Base-by-base conservation (phyloP, 2,797 vertebrate genomes). In the Mus spretus region DNA sequence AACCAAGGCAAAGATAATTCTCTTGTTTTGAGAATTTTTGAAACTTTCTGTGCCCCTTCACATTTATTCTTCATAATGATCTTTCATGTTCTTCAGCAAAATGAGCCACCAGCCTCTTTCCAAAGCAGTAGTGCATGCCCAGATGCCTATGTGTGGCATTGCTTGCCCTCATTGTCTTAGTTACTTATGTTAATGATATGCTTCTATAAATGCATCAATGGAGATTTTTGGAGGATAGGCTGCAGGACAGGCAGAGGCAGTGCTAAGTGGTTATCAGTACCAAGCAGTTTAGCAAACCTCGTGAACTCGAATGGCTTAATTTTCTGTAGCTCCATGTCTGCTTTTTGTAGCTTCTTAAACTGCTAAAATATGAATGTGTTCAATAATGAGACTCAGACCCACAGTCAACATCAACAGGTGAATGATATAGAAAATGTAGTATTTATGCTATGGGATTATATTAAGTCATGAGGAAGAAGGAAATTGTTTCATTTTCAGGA, bases 81-180 rank as follows among this genome's bases (percentile, higher is more conserved):
- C 34, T 55, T 82, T 94, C 26, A 88, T 78, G 28, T 87, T 80
- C n/a, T 91, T 26, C 37, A 83, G 37, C 47, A 67, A 61, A 77
- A 6, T 53, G 80, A 80, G 28, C 22, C 19, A 11, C 34, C 47
- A 26, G 4, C 59, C 26, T 78, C 40, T 78, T 87, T 57, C 40
- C 37, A 90, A 86, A 90, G 34, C 15, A 31, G 26, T 28, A 74
- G 55, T 44, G 72, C 17, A 22, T 47, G 37, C 13, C 13, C 28
- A 75, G 19, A 6, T 87, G 8, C 24, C 86, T 50, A 67, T 80
- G 19, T 50, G 6, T 20, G 26, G 82, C 44, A 81, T 15, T 24
- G 5, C 34, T 86, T 53, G 3, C 2, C n/a, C 17, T 19, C 55
- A 4, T n/a, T 57, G 34, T 17, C 40, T 87, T 22, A 77, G 61